Evolutionary conservation across 2,888 invertebrate genomes (phyloP).

Genomic region (Cheilosia impressa): DNA sequence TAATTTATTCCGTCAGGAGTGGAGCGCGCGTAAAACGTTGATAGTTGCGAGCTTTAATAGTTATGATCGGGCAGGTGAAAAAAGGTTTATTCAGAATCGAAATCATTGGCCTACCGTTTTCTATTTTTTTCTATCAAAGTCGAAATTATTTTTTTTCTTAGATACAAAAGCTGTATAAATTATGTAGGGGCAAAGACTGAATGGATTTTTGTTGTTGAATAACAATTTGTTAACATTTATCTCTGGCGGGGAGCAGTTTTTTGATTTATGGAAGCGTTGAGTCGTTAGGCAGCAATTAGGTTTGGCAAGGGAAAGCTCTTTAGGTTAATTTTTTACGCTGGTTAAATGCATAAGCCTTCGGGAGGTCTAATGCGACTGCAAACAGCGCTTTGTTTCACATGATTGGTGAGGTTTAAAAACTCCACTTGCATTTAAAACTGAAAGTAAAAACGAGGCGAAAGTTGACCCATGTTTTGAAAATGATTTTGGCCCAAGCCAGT

Average conservation of each 20-base stretch:
- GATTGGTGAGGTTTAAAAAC: too few species aligned
- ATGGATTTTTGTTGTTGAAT: too few species aligned
- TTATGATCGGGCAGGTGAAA: background rate
- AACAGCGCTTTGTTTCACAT: too few species aligned
- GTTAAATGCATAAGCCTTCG: too few species aligned
- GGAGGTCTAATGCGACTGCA: too few species aligned
- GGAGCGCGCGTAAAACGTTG: background rate
- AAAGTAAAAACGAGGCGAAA: too few species aligned
- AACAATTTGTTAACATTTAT: too few species aligned
- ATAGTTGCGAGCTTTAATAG: conserved; percentile 2
- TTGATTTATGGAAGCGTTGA: conserved; percentile 32
- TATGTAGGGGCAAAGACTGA: background rate
- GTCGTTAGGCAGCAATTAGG: background rate
- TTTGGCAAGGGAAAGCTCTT: too few species aligned
- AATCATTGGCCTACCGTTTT: conserved; percentile 13
- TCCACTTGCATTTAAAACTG: too few species aligned
- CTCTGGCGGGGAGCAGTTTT: background rate
- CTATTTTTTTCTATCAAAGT: background rate
- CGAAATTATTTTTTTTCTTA: background rate
- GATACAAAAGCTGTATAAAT: background rate
- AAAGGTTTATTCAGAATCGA: background rate
- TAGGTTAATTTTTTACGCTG: too few species aligned
- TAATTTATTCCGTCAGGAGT: conserved; percentile 2
- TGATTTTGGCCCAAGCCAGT: too few species aligned
- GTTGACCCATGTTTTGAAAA: too few species aligned